A percentile compares a stretch with the other conserved stretches of the same genome.
Conservation (phyloP, 2,888 invertebrate species). For the Eristalis tenax region DNA sequence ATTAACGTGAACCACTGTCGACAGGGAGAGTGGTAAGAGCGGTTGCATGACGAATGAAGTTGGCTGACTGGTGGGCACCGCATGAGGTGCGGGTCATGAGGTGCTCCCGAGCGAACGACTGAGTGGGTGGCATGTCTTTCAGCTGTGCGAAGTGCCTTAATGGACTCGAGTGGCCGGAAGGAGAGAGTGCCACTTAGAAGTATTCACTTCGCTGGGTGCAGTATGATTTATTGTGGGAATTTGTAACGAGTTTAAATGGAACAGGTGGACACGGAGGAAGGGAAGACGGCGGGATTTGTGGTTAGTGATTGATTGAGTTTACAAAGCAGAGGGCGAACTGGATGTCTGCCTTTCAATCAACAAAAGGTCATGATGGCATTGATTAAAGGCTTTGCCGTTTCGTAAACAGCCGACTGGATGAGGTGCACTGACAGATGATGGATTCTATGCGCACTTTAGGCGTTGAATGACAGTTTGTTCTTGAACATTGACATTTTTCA, state of each 20-base stretch:
- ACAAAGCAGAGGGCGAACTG: neutral
- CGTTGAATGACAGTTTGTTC: too few relatives aligned
- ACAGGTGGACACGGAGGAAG: neutral
- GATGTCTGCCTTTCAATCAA: neutral
- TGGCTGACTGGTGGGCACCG: neutral
- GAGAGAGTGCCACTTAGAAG: neutral
- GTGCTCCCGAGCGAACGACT: too few relatives aligned
- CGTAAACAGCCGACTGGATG: neutral
- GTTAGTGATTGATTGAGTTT: neutral
- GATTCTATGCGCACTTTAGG: too few relatives aligned
- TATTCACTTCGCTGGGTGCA: neutral
- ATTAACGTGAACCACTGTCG: neutral
- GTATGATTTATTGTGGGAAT: neutral
- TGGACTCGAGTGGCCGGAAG: neutral
- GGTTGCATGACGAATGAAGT: neutral
- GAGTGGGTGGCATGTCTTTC: too few relatives aligned
- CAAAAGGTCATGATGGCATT: neutral
- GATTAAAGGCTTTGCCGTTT: neutral
- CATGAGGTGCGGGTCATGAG: neutral
- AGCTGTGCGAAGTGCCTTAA: neutral
- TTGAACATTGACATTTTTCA: too few relatives aligned
- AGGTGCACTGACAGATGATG: neutral
- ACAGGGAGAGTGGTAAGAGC: neutral
- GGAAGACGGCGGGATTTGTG: neutral
- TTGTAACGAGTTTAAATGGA: too few relatives aligned